Evolutionary conservation across 2,888 invertebrate species (phyloP).

Genomic region (Heliothis peltigera): DNA sequence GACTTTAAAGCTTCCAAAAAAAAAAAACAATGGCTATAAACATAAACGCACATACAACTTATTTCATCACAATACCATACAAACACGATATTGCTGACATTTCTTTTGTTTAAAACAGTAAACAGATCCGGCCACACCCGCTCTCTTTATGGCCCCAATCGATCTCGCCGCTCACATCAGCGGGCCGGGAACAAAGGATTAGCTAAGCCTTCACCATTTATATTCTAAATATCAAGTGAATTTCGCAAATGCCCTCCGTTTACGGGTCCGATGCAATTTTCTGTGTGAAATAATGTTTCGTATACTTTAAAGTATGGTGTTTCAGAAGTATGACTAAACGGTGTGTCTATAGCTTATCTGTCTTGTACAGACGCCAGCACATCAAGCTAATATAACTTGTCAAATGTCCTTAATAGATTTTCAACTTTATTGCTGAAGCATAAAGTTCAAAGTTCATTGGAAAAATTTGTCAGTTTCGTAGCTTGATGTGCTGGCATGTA

Average conservation of each 20-base stretch:
- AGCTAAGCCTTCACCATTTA: conserved; percentile 67
- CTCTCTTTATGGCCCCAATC: conserved; percentile 57
- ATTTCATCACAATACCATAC: conserved; percentile 32
- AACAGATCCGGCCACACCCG: conserved; percentile 36
- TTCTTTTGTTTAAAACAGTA: conserved; percentile 25
- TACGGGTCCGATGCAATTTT: conserved; percentile 51
- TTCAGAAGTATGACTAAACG: conserved; percentile 3
- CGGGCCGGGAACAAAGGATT: conserved; percentile 71
- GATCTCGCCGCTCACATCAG: conserved; percentile 52
- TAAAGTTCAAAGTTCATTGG: no score
- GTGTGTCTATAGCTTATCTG: background rate
- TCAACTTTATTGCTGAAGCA: no score
- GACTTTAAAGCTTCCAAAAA: background rate
- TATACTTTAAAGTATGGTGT: conserved; percentile 8
- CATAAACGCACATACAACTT: background rate
- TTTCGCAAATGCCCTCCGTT: conserved; percentile 55
- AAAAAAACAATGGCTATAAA: background rate
- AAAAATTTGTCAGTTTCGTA: no score
- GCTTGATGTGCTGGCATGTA: no score
- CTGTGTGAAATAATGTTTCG: conserved; percentile 44
- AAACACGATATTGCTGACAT: conserved; percentile 32
- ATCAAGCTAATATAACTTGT: no score
- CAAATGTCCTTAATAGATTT: no score
- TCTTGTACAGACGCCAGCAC: conserved; percentile 33
- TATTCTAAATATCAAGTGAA: conserved; percentile 72